phyloP scores from a whole-genome alignment of 2,113 vertebrate species.

The Hemibagrus wyckioides region DNA sequence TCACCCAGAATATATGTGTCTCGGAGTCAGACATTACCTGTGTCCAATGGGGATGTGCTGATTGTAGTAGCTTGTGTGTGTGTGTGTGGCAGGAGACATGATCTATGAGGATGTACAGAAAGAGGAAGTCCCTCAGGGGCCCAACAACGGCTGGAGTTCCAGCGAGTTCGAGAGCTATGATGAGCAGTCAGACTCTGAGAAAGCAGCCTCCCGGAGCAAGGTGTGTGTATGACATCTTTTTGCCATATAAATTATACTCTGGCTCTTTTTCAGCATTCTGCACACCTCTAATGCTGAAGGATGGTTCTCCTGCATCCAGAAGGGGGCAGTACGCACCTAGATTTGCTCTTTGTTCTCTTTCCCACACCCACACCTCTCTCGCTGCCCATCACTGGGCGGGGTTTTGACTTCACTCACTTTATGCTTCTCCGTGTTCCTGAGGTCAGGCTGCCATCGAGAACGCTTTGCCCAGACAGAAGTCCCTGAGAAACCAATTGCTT shows the following conservation, averaged over 20 bases:
- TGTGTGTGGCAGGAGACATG: conserved; percentile 65
- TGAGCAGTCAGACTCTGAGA: conserved; percentile 84
- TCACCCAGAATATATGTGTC: not conserved
- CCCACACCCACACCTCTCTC: not conserved
- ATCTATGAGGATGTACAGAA: conserved; percentile 82
- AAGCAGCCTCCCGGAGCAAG: conserved; percentile 71
- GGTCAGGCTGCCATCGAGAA: conserved; percentile 43
- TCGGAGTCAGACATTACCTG: conserved; percentile 17
- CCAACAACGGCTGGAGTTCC: conserved; percentile 91
- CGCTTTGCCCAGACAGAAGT: conserved; percentile 43
- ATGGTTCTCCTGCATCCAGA: conserved; percentile 4
- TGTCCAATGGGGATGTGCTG: conserved; percentile 1
- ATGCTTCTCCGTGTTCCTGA: conserved; percentile 23
- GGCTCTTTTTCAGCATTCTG: not conserved
- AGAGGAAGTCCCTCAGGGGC: conserved; percentile 46
- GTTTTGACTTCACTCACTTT: conserved; percentile 41
- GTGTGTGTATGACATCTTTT: conserved; percentile 54
- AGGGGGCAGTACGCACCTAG: conserved; percentile 46
- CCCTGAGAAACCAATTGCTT: conserved; percentile 54
- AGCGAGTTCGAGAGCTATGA: conserved; percentile 97
- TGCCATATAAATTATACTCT: not conserved
- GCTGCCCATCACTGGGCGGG: not conserved
- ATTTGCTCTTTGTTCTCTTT: not conserved
- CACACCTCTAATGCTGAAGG: not conserved
- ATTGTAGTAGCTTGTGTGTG: not conserved